Conservation (phyloP, 2,797 vertebrate genomes). For the Poliocrania exsul region DNA sequence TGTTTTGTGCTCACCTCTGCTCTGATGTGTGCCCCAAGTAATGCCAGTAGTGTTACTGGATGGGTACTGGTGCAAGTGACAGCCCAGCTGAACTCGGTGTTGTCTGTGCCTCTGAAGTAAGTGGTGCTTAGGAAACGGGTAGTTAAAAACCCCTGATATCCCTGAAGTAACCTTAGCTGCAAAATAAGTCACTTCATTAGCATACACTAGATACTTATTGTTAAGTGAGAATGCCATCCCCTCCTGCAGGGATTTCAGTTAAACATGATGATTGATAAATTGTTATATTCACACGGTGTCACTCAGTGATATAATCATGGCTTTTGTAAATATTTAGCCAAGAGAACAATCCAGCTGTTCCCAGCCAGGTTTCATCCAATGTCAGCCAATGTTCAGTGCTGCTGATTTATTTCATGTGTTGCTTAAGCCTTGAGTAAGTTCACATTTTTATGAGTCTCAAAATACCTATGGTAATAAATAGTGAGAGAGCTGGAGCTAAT, state of each 20-base stretch:
- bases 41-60: neutral
- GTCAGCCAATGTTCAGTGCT: conserved; percentile 71
- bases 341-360: conserved; percentile 84
- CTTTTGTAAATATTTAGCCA: conserved; percentile 87
- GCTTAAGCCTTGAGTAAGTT: conserved; percentile 75
- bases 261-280: conserved; percentile 85
- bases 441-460: conserved; percentile 81
- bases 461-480: conserved; percentile 81
- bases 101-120: neutral
- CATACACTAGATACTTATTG: conserved; percentile 76
- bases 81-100: neutral
- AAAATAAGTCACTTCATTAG: conserved; percentile 77
- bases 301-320: conserved; percentile 81
- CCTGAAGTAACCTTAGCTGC: conserved; percentile 69
- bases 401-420: conserved; percentile 80
- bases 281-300: conserved; percentile 78
- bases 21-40: fast-evolving
- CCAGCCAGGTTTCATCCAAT: conserved; percentile 79
- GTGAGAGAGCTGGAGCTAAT: conserved; percentile 68
- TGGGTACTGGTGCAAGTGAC: neutral
- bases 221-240: conserved; percentile 71
- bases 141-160: conserved; percentile 39
- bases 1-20: fast-evolving
- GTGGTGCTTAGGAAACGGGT: conserved; percentile 14
- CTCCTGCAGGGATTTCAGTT: conserved; percentile 76